These are phyloP conservation scores for Porites rus DNA, from an alignment of 92 coral and sea anemone genomes.

Conservation along the genomic window DNA sequence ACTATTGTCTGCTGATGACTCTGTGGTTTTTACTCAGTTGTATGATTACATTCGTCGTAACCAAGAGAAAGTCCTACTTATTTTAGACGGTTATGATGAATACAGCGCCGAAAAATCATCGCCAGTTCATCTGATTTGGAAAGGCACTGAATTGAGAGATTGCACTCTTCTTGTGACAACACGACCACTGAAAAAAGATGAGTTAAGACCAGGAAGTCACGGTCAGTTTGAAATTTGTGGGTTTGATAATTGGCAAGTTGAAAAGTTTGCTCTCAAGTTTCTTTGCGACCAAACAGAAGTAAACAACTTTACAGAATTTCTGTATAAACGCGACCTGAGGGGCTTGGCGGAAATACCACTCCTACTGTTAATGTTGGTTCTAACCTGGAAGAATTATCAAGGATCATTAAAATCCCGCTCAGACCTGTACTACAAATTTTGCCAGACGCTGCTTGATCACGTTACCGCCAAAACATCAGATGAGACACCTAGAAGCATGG, in stretches of 20 bases:
- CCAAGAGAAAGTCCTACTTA: slow-evolving; percentile 19
- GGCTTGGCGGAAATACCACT: slow-evolving; percentile 26
- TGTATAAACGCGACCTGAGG: background rate
- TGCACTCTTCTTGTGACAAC: slow-evolving; percentile 16
- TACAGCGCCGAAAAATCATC: slow-evolving; percentile 11
- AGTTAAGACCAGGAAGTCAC: background rate
- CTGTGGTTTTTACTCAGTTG: background rate
- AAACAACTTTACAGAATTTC: background rate
- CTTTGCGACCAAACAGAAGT: background rate
- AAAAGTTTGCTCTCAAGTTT: slow-evolving; percentile 6
- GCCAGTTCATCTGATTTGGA: slow-evolving; percentile 1
- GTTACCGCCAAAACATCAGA: no score
- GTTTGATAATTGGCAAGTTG: background rate
- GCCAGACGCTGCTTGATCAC: no score
- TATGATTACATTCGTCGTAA: background rate
- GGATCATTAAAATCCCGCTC: background rate
- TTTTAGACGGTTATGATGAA: slow-evolving; percentile 40
- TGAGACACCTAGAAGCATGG: no score
- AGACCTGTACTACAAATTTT: no score
- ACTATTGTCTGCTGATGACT: slow-evolving; percentile 14
- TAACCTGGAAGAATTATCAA: slow-evolving; percentile 16
- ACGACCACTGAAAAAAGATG: background rate
- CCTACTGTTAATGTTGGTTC: slow-evolving; percentile 3
- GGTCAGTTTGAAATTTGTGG: slow-evolving; percentile 18
- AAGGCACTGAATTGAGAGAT: slow-evolving; percentile 10